Evolutionary conservation across 2,888 invertebrate genomes (phyloP), one percentile per base, ranked within the genome.

Genomic region (Nomada ferruginata): DNA sequence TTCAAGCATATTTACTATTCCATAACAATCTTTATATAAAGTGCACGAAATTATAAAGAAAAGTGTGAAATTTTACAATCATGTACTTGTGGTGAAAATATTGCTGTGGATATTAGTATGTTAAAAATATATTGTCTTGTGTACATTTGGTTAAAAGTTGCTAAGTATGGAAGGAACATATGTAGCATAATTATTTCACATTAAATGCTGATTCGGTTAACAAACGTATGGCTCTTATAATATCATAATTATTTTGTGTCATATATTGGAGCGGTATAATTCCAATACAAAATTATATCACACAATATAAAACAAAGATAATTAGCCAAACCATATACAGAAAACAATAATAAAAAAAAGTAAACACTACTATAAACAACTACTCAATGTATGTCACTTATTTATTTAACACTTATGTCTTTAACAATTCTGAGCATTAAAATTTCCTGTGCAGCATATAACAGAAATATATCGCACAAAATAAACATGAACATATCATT

Each of bases 401-500:
- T 79, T 78, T 82, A 82, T 72, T 79, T 72, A 82, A 84, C 76
- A 79, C 59, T 82, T 71, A 82, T 76, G 66, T 76, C 71, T 66
- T 82, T 79, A 71, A 84, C 78, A 82, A 82, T 74, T 64, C 63
- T 70, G 52, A 77, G 71, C 78, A 66, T 71, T 64, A 65, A 78
- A 73, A 71, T 79, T 61, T 61, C 20, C 72, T 68, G 60, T 44
- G 59, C 57, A 57, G 57, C 70, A 68, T 44, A 70, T 29, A 36
- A 52, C 23, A 52, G 26, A 57, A 68, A 63, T 63, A 63, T 78
- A 44, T 59, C 60, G 74, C 42, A 53, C 20, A 74, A 81, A 66
- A 60, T 77, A 83, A 81, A 70, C 61, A 50, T 65, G 63, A 74
- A 47, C 61, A 23, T 76, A 65, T 61, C 36, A 61, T 63, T 81